phyloP scores from a whole-genome alignment of 2,113 vertebrate genomes.

The Microtus pennsylvanicus region DNA sequence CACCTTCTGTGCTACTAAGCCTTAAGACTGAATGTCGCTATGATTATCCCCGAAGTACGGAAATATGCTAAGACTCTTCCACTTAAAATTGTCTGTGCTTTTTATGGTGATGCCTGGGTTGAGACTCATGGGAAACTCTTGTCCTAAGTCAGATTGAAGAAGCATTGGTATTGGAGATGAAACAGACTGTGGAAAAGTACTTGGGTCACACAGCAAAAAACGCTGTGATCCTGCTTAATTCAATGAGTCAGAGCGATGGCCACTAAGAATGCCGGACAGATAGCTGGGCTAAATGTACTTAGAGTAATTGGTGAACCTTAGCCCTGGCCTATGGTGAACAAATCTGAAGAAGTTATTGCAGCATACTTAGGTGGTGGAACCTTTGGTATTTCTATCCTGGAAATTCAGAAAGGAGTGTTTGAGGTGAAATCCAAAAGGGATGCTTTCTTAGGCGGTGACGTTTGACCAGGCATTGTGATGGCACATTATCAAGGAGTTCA shows the following conservation, averaged over 20 bases:
- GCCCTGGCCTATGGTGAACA: constrained; percentile 97
- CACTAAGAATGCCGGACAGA: constrained; percentile 98
- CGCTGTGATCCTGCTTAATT: constrained; percentile 99
- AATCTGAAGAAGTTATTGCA: constrained; percentile 97
- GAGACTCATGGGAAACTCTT: constrained; percentile 98
- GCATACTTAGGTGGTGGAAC: constrained; percentile 98
- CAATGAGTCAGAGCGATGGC: constrained; percentile 99
- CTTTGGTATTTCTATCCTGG: constrained; percentile 97
- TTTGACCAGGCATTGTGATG: constrained; percentile 96
- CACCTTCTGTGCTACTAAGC: constrained; percentile 98
- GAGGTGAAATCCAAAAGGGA: constrained; percentile 98
- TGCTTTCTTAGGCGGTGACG: constrained; percentile 98
- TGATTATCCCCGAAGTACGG: constrained; percentile 95
- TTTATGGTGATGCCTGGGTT: constrained; percentile 97
- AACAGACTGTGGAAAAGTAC: constrained; percentile 98
- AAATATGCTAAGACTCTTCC: constrained; percentile 92
- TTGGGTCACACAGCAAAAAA: constrained; percentile 96
- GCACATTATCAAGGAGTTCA: constrained; percentile 98
- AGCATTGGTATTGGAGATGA: constrained; percentile 99
- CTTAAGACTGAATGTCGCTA: constrained; percentile 95
- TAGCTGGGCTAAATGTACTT: constrained; percentile 96
- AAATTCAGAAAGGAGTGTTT: constrained; percentile 99
- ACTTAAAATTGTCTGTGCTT: constrained; percentile 97
- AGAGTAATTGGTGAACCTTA: constrained; percentile 98
- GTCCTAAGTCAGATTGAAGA: constrained; percentile 98